phyloP scores from a whole-genome alignment of 2,797 vertebrate genomes.

The Odontamblyopus rebecca region DNA sequence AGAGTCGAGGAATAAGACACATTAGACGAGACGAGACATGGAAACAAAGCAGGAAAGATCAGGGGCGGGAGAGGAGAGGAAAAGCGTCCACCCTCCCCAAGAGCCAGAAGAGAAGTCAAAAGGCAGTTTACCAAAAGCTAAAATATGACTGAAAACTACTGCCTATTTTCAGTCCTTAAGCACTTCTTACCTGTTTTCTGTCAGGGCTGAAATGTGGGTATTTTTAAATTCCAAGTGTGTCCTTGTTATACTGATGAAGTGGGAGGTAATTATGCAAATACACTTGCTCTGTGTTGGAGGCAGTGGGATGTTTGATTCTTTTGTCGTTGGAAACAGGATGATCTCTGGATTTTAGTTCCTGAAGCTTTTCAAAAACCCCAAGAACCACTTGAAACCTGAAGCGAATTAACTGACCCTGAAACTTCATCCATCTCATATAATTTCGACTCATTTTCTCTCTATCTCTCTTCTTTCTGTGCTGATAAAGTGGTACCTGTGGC shows the following conservation, averaged over 20 bases:
- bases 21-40: too few species aligned
- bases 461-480: too few species aligned
- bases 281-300: background rate
- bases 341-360: constrained; percentile 31
- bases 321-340: background rate
- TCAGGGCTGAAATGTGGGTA: constrained; percentile 13
- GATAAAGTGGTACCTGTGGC: background rate
- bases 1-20: too few species aligned
- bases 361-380: background rate
- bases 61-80: too few species aligned
- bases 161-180: background rate
- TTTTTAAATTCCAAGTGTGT: background rate
- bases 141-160: too few species aligned
- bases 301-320: background rate
- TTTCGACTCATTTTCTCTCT: constrained; percentile 6
- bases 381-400: constrained; percentile 9
- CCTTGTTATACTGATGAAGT: background rate
- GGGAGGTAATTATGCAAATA: constrained; percentile 45
- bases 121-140: too few species aligned
- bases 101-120: too few species aligned
- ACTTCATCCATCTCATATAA: constrained; percentile 27
- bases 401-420: constrained; percentile 17
- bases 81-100: too few species aligned
- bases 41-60: too few species aligned
- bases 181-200: background rate